Evolutionary conservation across 2,888 invertebrate species (phyloP).

Genomic region (Corythucha ciliata): DNA sequence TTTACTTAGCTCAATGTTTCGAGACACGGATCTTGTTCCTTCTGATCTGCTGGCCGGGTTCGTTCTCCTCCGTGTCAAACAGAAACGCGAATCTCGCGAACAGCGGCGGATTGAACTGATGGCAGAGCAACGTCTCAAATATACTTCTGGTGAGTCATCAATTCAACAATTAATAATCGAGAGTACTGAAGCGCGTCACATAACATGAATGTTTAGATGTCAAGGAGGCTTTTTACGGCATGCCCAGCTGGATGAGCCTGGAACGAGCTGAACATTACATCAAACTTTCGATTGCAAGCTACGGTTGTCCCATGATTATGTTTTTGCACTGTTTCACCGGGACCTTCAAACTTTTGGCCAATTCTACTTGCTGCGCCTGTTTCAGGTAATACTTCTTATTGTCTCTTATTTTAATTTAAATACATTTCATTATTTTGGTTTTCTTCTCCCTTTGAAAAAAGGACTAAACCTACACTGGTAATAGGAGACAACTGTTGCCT

Average conservation of each 20-base stretch:
- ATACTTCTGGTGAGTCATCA: constrained; percentile 56
- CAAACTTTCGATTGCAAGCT: constrained; percentile 70
- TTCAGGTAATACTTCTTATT: constrained; percentile 53
- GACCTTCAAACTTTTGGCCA: constrained; percentile 57
- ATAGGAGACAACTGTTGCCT: constrained; percentile 84
- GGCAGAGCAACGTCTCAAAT: constrained; percentile 57
- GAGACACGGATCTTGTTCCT: constrained; percentile 77
- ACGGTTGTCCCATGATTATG: constrained; percentile 81
- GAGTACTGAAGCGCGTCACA: not conserved
- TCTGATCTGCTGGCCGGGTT: constrained; percentile 82
- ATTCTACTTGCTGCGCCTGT: constrained; percentile 63
- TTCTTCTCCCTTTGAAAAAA: constrained; percentile 30
- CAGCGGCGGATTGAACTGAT: constrained; percentile 55
- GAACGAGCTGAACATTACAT: constrained; percentile 67
- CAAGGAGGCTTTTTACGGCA: constrained; percentile 51
- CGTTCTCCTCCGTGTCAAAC: constrained; percentile 67
- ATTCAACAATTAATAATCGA: no score
- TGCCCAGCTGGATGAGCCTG: constrained; percentile 72
- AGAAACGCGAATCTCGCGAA: constrained; percentile 63
- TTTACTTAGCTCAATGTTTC: constrained; percentile 65
- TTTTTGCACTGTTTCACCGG: constrained; percentile 67
- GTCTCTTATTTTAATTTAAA: not conserved
- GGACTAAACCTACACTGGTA: constrained; percentile 50
- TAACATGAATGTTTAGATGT: constrained; percentile 41
- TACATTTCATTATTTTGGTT: not conserved